phyloP scores from a whole-genome alignment of 2,888 invertebrate species.

The Ormyrus rosae region DNA sequence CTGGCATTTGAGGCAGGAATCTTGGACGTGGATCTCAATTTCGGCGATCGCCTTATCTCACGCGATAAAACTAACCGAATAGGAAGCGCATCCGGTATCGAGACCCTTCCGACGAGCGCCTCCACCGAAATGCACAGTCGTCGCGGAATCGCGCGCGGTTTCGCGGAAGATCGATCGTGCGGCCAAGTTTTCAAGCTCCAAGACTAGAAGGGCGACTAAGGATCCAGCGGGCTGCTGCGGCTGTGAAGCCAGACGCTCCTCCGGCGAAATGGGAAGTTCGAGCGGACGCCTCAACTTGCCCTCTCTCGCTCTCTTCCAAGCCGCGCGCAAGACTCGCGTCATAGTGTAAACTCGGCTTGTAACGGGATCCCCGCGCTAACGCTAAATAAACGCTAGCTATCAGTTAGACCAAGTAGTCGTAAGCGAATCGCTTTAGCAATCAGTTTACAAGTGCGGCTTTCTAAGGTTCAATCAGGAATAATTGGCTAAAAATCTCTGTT shows the following conservation, averaged over 20 bases:
- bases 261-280: not conserved
- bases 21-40: no score
- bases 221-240: not conserved
- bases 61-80: no score
- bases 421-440: not conserved
- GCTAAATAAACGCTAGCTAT: constrained; percentile 28
- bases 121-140: not conserved
- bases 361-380: constrained; percentile 29
- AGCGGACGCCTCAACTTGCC: not conserved
- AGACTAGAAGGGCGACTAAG: not conserved
- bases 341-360: constrained; percentile 27
- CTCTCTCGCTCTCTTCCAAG: not conserved
- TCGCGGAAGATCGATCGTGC: constrained; percentile 44
- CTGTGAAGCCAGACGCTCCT: not conserved
- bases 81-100: no score
- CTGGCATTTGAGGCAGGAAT: no score
- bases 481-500: no score
- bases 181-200: constrained; percentile 39
- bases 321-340: not conserved
- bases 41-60: no score
- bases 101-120: no score
- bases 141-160: constrained; percentile 24
- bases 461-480: no score
- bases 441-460: not conserved
- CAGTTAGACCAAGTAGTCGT: not conserved